Percentiles rank a stretch among this genome's conserved stretches.
phyloP scores from a whole-genome alignment of 2,888 invertebrate species.

The Hydraecia micacea region DNA sequence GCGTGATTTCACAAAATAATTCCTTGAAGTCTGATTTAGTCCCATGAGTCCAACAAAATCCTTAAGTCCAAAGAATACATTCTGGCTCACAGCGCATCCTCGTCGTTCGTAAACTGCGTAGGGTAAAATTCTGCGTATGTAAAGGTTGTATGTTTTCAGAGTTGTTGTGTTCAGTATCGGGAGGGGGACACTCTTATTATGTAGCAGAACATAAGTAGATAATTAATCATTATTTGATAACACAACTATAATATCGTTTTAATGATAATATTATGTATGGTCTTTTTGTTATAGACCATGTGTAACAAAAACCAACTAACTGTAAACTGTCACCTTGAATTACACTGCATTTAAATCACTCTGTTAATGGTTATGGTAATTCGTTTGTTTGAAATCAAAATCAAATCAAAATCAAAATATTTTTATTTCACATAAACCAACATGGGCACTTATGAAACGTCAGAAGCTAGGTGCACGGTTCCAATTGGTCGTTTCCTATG shows the following conservation, averaged over 20 bases:
- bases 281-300: neutral
- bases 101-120: neutral
- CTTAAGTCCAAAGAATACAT: neutral
- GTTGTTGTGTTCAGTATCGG: neutral
- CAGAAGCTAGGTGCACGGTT: too few species aligned
- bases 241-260: neutral
- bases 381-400: neutral
- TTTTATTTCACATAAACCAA: too few species aligned
- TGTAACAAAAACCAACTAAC: neutral
- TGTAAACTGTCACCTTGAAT: neutral
- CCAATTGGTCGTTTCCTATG: too few species aligned
- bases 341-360: neutral
- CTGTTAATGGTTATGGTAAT: neutral
- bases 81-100: neutral
- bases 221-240: too few species aligned
- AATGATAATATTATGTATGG: neutral
- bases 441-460: too few species aligned
- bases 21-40: neutral
- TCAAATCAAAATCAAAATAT: too few species aligned
- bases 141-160: neutral
- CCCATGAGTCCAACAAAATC: neutral
- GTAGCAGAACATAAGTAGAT: neutral
- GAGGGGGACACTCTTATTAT: neutral
- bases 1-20: neutral
- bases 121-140: neutral